phyloP scores from a whole-genome alignment of 2,113 vertebrate genomes.

The Galbula dea region DNA sequence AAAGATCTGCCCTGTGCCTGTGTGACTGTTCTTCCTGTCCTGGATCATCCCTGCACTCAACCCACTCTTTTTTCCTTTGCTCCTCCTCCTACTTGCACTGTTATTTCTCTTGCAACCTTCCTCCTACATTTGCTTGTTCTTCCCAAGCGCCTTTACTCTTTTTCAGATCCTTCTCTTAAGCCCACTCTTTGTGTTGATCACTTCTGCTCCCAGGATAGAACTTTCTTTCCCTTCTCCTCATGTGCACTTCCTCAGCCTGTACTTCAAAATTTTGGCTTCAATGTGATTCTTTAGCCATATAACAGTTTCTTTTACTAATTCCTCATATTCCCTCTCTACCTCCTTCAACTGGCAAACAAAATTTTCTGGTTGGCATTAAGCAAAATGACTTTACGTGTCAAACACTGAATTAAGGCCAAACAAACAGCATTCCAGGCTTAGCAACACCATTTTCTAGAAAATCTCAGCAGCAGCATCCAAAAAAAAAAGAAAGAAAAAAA shows the following conservation, averaged over 20 bases:
- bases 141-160: neutral
- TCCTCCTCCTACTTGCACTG: neutral
- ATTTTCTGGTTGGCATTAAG: neutral
- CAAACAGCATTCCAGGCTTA: neutral
- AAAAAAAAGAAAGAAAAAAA: neutral
- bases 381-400: neutral
- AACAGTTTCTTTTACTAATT: neutral
- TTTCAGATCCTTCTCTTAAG: neutral
- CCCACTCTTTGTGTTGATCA: neutral
- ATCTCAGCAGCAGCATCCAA: neutral
- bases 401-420: neutral
- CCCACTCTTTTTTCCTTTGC: conserved; percentile 28
- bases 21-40: neutral
- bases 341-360: conserved; percentile 20
- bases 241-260: neutral
- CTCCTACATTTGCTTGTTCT: conserved; percentile 23
- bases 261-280: neutral
- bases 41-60: neutral
- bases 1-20: neutral
- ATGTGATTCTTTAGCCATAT: neutral
- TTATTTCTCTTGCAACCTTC: neutral
- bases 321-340: neutral
- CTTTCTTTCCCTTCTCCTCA: conserved; percentile 30
- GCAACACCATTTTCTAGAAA: neutral
- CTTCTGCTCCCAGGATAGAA: conserved; percentile 11